A percentile compares a stretch with the other conserved stretches of the same genome.
phyloP scores from a whole-genome alignment of 2,797 vertebrate species.

The Ctenopoma multispine region DNA sequence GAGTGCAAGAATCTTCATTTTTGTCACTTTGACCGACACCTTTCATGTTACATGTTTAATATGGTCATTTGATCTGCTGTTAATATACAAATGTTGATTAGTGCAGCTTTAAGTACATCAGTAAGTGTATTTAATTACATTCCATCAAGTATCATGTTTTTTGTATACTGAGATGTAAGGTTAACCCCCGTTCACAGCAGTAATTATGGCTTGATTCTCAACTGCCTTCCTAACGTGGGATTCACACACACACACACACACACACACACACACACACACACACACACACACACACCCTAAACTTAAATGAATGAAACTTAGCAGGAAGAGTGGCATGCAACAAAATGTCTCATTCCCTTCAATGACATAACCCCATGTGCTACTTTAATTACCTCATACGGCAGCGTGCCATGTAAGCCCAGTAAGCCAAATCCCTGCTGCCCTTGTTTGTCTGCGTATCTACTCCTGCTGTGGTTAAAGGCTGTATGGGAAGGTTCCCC shows the following conservation, averaged over 20 bases:
- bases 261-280: constrained; percentile 45
- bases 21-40: no score
- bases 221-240: neutral
- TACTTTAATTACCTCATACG: constrained; percentile 63
- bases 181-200: neutral
- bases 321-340: constrained; percentile 1
- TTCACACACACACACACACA: constrained; percentile 34
- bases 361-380: constrained; percentile 46
- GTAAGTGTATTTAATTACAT: no score
- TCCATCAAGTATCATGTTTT: no score
- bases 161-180: neutral
- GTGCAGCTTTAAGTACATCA: no score
- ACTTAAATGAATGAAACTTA: constrained; percentile 38
- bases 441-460: constrained; percentile 61
- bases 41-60: no score
- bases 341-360: constrained; percentile 31
- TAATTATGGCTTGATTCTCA: neutral
- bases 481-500: constrained; percentile 52
- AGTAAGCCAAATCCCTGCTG: constrained; percentile 73
- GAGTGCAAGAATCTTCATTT: no score
- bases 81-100: no score
- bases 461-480: constrained; percentile 41
- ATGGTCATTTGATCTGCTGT: no score
- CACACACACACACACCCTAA: constrained; percentile 36
- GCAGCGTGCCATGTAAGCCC: constrained; percentile 50